A percentile compares a stretch with the other conserved stretches of the same genome.
phyloP scores from a whole-genome alignment of 1,140 invertebrate species.

The Drosophila nigromelanica region DNA sequence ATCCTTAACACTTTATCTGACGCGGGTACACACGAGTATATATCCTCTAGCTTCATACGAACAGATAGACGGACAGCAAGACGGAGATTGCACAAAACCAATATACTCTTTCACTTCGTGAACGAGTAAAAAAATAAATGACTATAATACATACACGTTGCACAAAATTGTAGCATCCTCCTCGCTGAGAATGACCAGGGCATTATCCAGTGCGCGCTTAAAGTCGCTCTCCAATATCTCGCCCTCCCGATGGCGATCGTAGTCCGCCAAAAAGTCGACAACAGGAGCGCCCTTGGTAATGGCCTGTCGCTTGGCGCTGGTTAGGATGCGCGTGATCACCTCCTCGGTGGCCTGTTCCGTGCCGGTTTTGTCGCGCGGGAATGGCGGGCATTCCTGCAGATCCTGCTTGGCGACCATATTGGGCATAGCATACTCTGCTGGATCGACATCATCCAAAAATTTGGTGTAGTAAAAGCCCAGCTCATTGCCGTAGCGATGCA shows the following conservation, averaged over 20 bases:
- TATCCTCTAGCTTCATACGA: no score
- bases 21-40: no score
- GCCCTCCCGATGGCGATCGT: conserved; percentile 86
- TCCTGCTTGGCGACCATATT: conserved; percentile 55
- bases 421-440: conserved; percentile 77
- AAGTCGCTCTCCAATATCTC: conserved; percentile 87
- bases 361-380: conserved; percentile 34
- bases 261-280: conserved; percentile 87
- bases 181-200: conserved; percentile 86
- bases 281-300: conserved; percentile 87
- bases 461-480: conserved; percentile 88
- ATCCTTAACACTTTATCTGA: no score
- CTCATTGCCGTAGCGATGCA: conserved; percentile 88
- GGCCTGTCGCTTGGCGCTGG: conserved; percentile 89
- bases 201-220: conserved; percentile 86
- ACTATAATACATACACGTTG: no score
- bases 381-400: conserved; percentile 59
- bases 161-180: conserved; percentile 60
- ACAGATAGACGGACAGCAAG: no score
- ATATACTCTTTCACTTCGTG: no score
- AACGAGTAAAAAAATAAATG: background rate
- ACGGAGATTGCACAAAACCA: no score
- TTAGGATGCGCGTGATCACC: conserved; percentile 88
- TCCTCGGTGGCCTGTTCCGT: conserved; percentile 82
- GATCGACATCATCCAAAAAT: conserved; percentile 86